Evolutionary conservation across 2,113 vertebrate species (phyloP).

Genomic region (Menidia beryllina): DNA sequence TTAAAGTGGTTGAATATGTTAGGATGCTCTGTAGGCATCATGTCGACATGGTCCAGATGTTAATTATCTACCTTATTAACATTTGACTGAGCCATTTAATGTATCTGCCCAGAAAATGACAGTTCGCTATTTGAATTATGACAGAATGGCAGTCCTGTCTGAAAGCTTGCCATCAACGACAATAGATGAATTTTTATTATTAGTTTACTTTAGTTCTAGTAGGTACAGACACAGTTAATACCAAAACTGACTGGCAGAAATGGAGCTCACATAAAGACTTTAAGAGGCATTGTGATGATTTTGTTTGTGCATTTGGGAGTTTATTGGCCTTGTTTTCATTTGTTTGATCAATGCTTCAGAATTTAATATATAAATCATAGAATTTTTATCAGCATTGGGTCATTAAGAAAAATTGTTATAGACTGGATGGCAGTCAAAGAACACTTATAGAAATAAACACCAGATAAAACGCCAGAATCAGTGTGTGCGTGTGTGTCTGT

Average conservation of each 20-base stretch:
- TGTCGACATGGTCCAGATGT: constrained; percentile 17
- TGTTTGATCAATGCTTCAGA: constrained; percentile 30
- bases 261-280: constrained; percentile 45
- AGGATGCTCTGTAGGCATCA: constrained; percentile 2
- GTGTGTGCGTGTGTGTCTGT: too few relatives aligned
- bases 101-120: constrained; percentile 24
- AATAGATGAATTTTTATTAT: constrained; percentile 64
- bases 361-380: constrained; percentile 61
- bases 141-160: constrained; percentile 22
- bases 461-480: too few relatives aligned
- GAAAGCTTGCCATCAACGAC: constrained; percentile 46
- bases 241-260: constrained; percentile 15
- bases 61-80: constrained; percentile 65
- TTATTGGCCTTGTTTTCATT: constrained; percentile 52
- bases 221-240: constrained; percentile 43
- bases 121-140: constrained; percentile 19
- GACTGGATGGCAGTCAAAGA: constrained; percentile 64
- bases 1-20: constrained; percentile 64
- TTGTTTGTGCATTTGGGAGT: constrained; percentile 37
- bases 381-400: constrained; percentile 44
- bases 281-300: constrained; percentile 29
- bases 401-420: constrained; percentile 51
- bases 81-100: constrained; percentile 30
- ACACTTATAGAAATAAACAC: too few relatives aligned
- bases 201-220: constrained; percentile 47